These are phyloP conservation scores for Mechanitis mazaeus DNA, from an alignment of 2,888 invertebrate genomes.

Conservation along the genomic window DNA sequence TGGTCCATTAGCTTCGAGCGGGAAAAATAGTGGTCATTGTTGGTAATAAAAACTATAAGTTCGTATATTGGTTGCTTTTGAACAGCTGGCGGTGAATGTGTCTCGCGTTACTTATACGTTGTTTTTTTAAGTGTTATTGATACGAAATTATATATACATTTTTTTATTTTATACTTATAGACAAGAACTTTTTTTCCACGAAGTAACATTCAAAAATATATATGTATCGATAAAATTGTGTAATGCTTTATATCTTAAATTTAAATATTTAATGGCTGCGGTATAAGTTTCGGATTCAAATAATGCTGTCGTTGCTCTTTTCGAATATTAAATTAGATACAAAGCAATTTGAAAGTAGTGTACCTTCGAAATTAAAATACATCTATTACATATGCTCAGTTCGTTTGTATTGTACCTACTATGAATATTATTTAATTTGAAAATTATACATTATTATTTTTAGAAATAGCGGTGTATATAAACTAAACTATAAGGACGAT, in stretches of 20 bases:
- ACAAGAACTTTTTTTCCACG: too few relatives aligned
- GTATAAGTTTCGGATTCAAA: background rate
- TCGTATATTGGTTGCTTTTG: slow-evolving; percentile 7
- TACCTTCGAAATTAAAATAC: background rate
- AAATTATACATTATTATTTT: too few relatives aligned
- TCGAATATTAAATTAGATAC: slow-evolving; percentile 2
- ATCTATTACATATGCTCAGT: background rate
- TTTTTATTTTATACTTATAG: too few relatives aligned
- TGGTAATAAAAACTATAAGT: slow-evolving; percentile 11
- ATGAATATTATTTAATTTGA: background rate
- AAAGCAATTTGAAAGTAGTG: slow-evolving; percentile 2
- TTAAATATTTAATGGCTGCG: too few relatives aligned
- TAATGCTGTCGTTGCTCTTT: background rate
- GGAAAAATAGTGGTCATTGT: slow-evolving; percentile 9
- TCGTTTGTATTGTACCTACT: background rate
- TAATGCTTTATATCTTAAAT: too few relatives aligned
- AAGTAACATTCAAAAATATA: too few relatives aligned
- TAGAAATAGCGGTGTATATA: too few relatives aligned
- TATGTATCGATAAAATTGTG: too few relatives aligned
- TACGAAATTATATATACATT: too few relatives aligned
- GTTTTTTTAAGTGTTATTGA: too few relatives aligned
- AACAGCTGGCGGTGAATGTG: background rate
- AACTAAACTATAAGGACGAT: too few relatives aligned
- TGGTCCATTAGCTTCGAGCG: slow-evolving; percentile 49
- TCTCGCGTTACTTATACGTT: too few relatives aligned